Evolutionary conservation across 2,113 vertebrate genomes (phyloP), one percentile per base, ranked within the genome.

Genomic region (Acrocephalus kingi): DNA sequence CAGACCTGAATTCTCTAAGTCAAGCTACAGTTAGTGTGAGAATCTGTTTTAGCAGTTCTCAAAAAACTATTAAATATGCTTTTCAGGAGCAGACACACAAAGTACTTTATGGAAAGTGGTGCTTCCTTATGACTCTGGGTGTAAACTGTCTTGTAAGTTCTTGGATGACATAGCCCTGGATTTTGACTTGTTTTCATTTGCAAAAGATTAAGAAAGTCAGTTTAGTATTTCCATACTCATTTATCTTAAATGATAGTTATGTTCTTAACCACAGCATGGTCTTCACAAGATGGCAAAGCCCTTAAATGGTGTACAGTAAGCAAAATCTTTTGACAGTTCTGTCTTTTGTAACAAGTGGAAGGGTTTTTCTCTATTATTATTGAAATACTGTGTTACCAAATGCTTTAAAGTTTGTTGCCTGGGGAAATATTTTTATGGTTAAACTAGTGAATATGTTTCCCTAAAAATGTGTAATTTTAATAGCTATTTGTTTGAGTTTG

Each of bases 391-490:
- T 94, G 54, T 94, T 92, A 74, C 58, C 72, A 90, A 93, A 78
- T 87, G 81, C 93, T 95, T 82, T 94, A 81, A 96, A 64, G 56
- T 94, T 96, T 96, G 23, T 89, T 94, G 84, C 15, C 49, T 23
- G 63, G 78, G 87, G 72, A 83, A 93, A 83, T 92, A 96, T 74
- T 96, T 93, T 96, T 95, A 93, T 94, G 90, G 84, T 96, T 97
- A 96, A 95, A 94, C 87, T 95, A 90, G 66, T 90, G 89, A 91
- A 64, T 58, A 96, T 96, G 74, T 96, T 95, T 96, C 96, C 95
- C 95, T 87, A 45, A 94, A 96, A 93, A 51, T 41, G 63, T 97
- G 56, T 93, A 3, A 89, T 96, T 96, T 97, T 91, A 88, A 82
- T 93, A 94, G 82, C 81, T 95, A 67, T 94, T 95, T 96, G 91